Conservation (phyloP, 2,888 invertebrate genomes). For the Chloroclysta siterata region DNA sequence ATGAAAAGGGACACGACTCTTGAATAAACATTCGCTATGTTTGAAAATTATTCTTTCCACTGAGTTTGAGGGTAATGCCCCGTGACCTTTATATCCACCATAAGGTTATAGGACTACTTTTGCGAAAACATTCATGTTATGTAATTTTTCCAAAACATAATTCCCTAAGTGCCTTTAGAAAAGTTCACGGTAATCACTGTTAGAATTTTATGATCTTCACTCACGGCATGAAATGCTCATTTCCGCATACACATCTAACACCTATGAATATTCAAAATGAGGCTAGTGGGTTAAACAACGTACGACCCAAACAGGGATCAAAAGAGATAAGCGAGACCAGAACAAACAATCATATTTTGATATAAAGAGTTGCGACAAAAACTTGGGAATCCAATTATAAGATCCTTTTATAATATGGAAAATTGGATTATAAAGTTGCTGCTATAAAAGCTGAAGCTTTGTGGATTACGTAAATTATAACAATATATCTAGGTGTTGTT, state of each 20-base stretch:
- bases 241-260: constrained; percentile 20
- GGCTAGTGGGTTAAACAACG: constrained; percentile 14
- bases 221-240: constrained; percentile 12
- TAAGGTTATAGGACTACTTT: background rate
- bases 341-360: constrained; percentile 3
- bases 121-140: constrained; percentile 1
- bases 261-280: constrained; percentile 16
- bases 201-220: constrained; percentile 22
- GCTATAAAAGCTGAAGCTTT: constrained; percentile 14
- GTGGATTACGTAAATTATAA: constrained; percentile 7
- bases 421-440: constrained; percentile 5
- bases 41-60: background rate
- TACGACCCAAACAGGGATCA: constrained; percentile 7
- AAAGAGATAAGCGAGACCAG: constrained; percentile 3
- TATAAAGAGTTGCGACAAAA: constrained; percentile 2
- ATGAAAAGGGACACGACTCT: background rate
- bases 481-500: background rate
- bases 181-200: constrained; percentile 26
- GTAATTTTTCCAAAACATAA: constrained; percentile 11
- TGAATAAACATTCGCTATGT: background rate
- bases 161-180: constrained; percentile 5
- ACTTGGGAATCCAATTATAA: constrained; percentile 17
- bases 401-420: constrained; percentile 7
- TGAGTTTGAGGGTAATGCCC: background rate
- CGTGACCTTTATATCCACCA: too few species aligned